phyloP scores from a whole-genome alignment of 2,797 vertebrate species.

The Cetoscarus ocellatus region DNA sequence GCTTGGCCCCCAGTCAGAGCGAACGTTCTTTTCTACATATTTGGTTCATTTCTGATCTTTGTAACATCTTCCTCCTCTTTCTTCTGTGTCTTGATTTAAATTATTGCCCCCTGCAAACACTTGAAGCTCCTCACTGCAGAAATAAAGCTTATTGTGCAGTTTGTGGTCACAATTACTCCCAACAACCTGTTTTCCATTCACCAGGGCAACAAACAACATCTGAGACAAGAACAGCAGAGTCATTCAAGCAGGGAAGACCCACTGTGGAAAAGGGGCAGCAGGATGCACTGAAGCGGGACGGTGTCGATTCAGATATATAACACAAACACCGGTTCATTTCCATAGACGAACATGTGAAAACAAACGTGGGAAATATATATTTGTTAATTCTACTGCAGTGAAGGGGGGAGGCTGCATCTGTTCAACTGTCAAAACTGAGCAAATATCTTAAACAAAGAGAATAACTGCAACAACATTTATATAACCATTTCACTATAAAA shows the following conservation, averaged over 20 bases:
- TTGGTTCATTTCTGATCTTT: too few relatives aligned
- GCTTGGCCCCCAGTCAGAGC: too few relatives aligned
- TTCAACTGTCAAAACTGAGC: too few relatives aligned
- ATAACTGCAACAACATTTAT: too few relatives aligned
- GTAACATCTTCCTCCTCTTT: too few relatives aligned
- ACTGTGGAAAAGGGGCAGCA: not conserved
- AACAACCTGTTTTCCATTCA: slow-evolving; percentile 1
- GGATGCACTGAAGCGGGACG: slow-evolving; percentile 9
- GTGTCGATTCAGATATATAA: slow-evolving; percentile 21
- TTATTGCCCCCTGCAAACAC: slow-evolving; percentile 17
- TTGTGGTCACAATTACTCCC: slow-evolving; percentile 38
- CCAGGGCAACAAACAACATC: not conserved
- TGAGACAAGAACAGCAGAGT: slow-evolving; percentile 10
- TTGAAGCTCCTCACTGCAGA: not conserved
- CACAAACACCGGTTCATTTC: slow-evolving; percentile 11
- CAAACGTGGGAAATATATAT: too few relatives aligned
- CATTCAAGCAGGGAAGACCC: slow-evolving; percentile 24
- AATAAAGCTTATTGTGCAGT: not conserved
- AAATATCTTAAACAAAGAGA: too few relatives aligned
- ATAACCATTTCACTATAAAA: too few relatives aligned
- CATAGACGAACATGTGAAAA: slow-evolving; percentile 11
- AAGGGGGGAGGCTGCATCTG: too few relatives aligned
- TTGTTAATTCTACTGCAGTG: too few relatives aligned
- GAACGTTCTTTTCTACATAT: too few relatives aligned
- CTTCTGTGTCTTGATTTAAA: too few relatives aligned